Evolutionary conservation across 2,888 invertebrate species (phyloP).

Genomic region (Axea sp.): DNA sequence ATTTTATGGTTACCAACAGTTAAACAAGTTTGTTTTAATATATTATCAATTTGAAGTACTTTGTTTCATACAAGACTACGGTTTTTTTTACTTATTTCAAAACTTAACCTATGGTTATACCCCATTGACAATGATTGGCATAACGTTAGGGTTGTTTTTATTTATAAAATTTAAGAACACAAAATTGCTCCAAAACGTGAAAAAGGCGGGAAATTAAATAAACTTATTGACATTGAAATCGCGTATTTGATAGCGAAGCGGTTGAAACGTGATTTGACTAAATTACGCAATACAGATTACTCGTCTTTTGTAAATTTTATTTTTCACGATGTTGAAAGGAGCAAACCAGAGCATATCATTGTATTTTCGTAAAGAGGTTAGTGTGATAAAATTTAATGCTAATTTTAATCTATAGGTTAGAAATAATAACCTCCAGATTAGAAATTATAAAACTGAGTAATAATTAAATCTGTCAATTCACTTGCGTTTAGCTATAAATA

Average conservation of each 20-base stretch:
- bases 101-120: no score
- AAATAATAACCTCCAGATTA: no score
- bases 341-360: constrained; percentile 24
- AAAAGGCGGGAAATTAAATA: constrained; percentile 8
- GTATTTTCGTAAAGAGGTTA: constrained; percentile 43
- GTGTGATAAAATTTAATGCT: no score
- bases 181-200: neutral
- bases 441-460: constrained; percentile 2
- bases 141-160: no score
- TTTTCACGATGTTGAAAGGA: constrained; percentile 16
- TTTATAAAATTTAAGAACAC: no score
- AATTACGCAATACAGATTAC: constrained; percentile 41
- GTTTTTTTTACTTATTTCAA: no score
- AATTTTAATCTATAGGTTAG: constrained; percentile 16
- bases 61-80: no score
- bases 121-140: no score
- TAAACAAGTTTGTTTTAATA: no score
- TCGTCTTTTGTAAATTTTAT: constrained; percentile 18
- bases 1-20: no score
- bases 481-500: neutral
- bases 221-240: neutral
- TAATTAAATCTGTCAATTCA: neutral
- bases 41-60: no score
- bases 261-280: constrained; percentile 13
- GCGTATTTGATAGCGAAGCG: neutral